Evolutionary conservation across 2,888 invertebrate species (phyloP), one percentile per base, ranked within the genome.

Genomic region (Diadromus collaris): DNA sequence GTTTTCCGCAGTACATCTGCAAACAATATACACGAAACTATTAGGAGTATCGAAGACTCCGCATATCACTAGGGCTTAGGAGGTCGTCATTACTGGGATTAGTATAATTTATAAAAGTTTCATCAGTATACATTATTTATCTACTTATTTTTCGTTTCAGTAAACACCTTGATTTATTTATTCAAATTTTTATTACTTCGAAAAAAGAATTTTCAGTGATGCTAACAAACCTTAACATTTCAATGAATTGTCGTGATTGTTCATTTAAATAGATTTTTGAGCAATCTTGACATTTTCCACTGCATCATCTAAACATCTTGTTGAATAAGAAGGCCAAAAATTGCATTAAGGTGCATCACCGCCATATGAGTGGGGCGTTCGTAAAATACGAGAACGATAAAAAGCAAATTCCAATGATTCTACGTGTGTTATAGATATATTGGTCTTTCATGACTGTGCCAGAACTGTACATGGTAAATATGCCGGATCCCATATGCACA

Each of bases 61-160:
- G 82, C 77, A 81, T 82, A 81, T 81, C 77, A 77, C 51, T 77
- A 81, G 77, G 41, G 68, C 38, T 73, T 76, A 79, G 65, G 64
- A 73, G 24, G 65, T 64, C 60, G 70, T 68, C 63, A 76, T 69
- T 70, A 27, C 64, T 38, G 29, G 27, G 44, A 9, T 64, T 69
- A 64, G 10, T 46, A 64, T 56, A 44, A 44, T 46, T 38, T 21
- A 24, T 16, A 63, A 24, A 44, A 27, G 13, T 24, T 34, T 75
- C 34, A 41, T 76, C 46, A 41, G 24, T 64, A 73, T 38, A 61
- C 16, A 38, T 71, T 21, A 54, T 65, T 27, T 21, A 21, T 21
- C 21, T 24, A 21, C 21, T 41, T 41, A 41, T 41, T 16, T 16
- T 4, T 41, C 16, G 16, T 16, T 41, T 41, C 16, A 41, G 38